phyloP scores from a whole-genome alignment of 2,888 invertebrate species.

The Apamea anceps region DNA sequence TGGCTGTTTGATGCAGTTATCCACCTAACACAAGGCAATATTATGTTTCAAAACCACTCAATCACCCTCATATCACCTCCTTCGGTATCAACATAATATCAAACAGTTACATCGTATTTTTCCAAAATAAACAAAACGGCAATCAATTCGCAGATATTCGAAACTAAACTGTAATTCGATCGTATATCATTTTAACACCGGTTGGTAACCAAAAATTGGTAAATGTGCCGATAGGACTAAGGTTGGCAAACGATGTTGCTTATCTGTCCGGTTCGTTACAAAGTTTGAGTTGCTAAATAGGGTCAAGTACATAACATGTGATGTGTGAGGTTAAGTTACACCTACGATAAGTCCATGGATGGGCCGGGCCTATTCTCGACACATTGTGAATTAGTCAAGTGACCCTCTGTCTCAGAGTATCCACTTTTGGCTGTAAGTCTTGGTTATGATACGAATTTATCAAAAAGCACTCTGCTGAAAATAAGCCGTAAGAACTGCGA shows the following conservation, averaged over 20 bases:
- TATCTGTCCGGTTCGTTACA: neutral
- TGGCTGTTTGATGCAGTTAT: neutral
- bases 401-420: neutral
- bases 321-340: neutral
- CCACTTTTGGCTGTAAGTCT: no score
- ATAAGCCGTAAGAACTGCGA: neutral
- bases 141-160: conserved; percentile 40
- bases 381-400: neutral
- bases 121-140: conserved; percentile 25
- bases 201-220: conserved; percentile 53
- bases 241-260: conserved; percentile 27
- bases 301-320: no score
- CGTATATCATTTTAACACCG: conserved; percentile 50
- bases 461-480: neutral
- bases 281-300: neutral
- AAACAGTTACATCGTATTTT: conserved; percentile 3
- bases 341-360: neutral
- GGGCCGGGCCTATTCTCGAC: neutral
- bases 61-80: neutral
- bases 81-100: neutral
- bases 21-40: neutral
- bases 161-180: conserved; percentile 47
- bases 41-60: neutral
- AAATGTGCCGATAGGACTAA: conserved; percentile 26
- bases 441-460: neutral